Conservation (phyloP, 2,888 invertebrate species). For the Nomada hirtipes region DNA sequence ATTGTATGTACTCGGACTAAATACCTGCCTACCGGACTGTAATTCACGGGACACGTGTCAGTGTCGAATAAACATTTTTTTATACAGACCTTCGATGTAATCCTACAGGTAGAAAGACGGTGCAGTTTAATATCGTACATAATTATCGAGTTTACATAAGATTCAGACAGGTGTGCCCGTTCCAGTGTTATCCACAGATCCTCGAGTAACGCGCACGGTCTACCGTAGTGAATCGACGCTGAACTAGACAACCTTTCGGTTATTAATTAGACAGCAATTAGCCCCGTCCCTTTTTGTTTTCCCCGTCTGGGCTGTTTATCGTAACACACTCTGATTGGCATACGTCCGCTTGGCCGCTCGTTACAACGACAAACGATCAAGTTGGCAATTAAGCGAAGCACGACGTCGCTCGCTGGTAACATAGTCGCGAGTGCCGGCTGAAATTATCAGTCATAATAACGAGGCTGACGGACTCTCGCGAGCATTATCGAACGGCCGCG, state of each 20-base stretch:
- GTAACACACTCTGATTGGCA: conserved; percentile 23
- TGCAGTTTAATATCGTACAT: no score
- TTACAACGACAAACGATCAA: conserved; percentile 41
- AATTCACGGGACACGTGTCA: no score
- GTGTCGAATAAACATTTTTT: no score
- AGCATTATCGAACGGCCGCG: not conserved
- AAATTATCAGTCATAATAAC: conserved; percentile 48
- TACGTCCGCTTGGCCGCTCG: conserved; percentile 21
- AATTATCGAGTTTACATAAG: no score
- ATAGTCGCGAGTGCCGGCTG: conserved; percentile 12
- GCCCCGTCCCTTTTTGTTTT: not conserved
- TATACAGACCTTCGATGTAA: no score
- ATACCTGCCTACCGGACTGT: no score
- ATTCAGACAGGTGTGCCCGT: no score
- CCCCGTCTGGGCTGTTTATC: not conserved
- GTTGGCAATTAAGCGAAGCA: conserved; percentile 38
- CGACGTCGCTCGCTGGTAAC: conserved; percentile 33
- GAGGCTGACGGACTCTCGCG: conserved; percentile 7
- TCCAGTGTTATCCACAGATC: no score
- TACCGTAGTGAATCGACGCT: not conserved
- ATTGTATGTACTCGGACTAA: no score
- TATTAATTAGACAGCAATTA: conserved; percentile 20
- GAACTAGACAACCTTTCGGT: not conserved
- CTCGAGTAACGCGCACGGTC: no score
- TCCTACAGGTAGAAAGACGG: no score